Evolutionary conservation across 2,113 vertebrate genomes (phyloP), one percentile per base, ranked within the genome.

Genomic region (Choloepus hoffmanni): DNA sequence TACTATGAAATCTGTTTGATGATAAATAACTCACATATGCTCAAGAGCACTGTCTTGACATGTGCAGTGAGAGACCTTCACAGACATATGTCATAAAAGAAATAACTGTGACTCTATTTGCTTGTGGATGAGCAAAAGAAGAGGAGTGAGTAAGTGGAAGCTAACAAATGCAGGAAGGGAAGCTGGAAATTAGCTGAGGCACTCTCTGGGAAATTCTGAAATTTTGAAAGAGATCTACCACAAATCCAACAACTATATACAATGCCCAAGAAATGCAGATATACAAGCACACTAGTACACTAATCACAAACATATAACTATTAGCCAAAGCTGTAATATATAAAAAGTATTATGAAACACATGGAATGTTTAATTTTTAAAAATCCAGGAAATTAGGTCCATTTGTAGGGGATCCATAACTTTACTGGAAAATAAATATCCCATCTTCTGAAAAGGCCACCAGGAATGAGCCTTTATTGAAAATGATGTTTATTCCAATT

Each of bases 11-110:
- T 96, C 95, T 97, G 95, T 97, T 97, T 97, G 89, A 97, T 98
- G 96, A 97, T 97, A 97, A 96, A 98, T 97, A 98, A 95, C 89
- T 95, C 96, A 90, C 96, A 97, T 97, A 93, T 95, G 95, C 92
- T 96, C 79, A 2, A 86, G 93, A 96, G 92, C 0, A 7, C 84
- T 87, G 89, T 90, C 95, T 96, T 96, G 96, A 97, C 94, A 90
- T 96, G 92, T 97, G 95, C 89, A 87, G 79, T 48, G 91, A 97
- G 89, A 94, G 96, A 97, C 89, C 95, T 89, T 96, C 93, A 72
- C 86, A 97, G 93, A 96, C 92, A 92, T 97, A 96, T 96, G 94
- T 36, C 96, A 43, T 68, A 88, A 95, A 96, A 94, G 68, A 62
- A 89, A 19, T 92, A 50, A 74, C 73, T 92, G 91, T 76, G 90